These are phyloP conservation scores for Chironomus striatipennis DNA, from an alignment of 1,140 invertebrate species.

Conservation along the genomic window DNA sequence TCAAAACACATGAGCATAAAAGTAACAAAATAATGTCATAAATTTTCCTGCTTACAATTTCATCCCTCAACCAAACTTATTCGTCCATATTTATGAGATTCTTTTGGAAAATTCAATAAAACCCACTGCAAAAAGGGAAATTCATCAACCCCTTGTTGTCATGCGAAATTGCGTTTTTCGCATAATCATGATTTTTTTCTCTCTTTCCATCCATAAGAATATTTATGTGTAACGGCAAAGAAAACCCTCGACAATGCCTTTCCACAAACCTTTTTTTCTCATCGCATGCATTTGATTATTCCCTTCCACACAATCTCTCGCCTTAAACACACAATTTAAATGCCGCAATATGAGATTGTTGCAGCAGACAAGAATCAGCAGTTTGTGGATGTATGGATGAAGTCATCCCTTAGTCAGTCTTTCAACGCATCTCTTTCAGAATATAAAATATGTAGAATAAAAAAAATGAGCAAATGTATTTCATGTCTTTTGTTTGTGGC, in stretches of 20 bases:
- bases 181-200: too few relatives aligned
- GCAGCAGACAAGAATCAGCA: background rate
- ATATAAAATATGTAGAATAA: background rate
- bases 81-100: too few relatives aligned
- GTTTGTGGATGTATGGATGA: background rate
- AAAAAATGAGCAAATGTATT: conserved; percentile 10
- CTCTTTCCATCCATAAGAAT: background rate
- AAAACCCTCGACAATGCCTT: conserved; percentile 14
- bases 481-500: background rate
- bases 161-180: too few relatives aligned
- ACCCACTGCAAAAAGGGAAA: too few relatives aligned
- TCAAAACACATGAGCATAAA: too few relatives aligned
- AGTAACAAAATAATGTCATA: too few relatives aligned
- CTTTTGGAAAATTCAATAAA: too few relatives aligned
- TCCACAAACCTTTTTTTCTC: background rate
- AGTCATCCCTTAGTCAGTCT: background rate
- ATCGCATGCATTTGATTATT: background rate
- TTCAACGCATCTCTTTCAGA: background rate
- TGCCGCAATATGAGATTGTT: background rate
- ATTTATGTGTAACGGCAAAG: conserved; percentile 19
- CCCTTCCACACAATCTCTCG: background rate
- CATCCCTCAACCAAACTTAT: too few relatives aligned
- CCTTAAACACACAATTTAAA: conserved; percentile 20
- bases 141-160: too few relatives aligned
- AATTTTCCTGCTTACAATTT: too few relatives aligned